Evolutionary conservation across 2,888 invertebrate species (phyloP), one percentile per base, ranked within the genome.

Genomic region (Epinotia brunnichana): DNA sequence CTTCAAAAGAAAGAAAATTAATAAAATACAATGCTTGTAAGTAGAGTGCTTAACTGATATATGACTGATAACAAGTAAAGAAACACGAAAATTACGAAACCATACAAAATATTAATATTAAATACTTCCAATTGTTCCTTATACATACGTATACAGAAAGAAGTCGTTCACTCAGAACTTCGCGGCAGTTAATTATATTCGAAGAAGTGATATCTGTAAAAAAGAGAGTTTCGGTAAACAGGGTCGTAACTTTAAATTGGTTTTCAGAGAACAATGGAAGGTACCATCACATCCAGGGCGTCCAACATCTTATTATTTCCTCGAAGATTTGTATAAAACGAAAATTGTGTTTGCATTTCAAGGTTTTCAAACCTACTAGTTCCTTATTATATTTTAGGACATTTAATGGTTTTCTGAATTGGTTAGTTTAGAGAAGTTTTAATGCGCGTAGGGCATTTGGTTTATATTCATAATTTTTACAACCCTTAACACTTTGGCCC

Each of bases 191-290:
- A 84, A 87, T 85, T 85, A 85, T 85, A 83, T 83, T 85, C 80
- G 76, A 75, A 79, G 81, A 83, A 84, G 81, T 84, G 85, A 87
- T 86, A 86, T 84, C 81, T 83, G 79, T 78, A 82, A 83, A 69
- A 84, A 85, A 82, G 79, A 57, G 83, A 85, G 82, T 85, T 86
- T 85, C 75, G 75, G 85, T 86, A 87, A 87, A 86, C 85, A 87
- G 81, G 79, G 81, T 79, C 82, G 80, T 82, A 86, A 86, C 83
- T 87, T 86, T 85, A 86, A 86, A 86, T 86, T 85, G 86, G 83
- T 82, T 87, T 85, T 84, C 82, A 80, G 57, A 71, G 74, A 76
- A 74, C 76, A 76, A 76, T 74, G 74, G 69, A 63, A 67, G 73
- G 64, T 68, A 71, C 68, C 62, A 66, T 56, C 61, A 62, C 78